Base-by-base conservation (phyloP, 2,888 invertebrate species). In the Alloscopus bannaensis region DNA sequence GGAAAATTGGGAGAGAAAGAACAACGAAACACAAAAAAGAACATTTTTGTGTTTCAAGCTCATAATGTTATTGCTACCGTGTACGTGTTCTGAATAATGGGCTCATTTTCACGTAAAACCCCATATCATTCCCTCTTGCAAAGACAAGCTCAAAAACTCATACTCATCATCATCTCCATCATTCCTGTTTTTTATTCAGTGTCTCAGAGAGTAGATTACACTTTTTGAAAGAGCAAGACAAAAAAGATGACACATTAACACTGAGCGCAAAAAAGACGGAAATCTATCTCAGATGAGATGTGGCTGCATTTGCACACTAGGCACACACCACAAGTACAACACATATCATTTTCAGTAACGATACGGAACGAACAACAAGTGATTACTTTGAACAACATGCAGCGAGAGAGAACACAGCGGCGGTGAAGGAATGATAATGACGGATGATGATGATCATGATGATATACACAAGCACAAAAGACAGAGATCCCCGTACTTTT, bases 41-140 rank as follows among this genome's bases (percentile, higher is more conserved):
- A 60, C 29, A 36, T 4, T 60, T 28, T 36, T 36, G 31, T 22
- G 20, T 16, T 59, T 40, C 62, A 26, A 36, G 22, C 28, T 29
- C 22, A 60, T 28, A 45, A n/a, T 65, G 24, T 29, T 66, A 22
- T 42, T 24, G 71, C 71, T 71, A 71, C 70, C 47, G 70, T 64
- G 64, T 47, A 72, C 73, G 73, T 65, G 73, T 65, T 42, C 55
- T 52, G 73, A 62, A 72, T 70, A 36, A 71, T 50, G 57, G 16
- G 50, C 29, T 45, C 59, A 60, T 29, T 57, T 50, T 50, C 45
- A 60, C 50, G 22, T 36, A 24, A 72, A 47, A 36, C 52, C 28
- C 59, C 45, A 64, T 18, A n/a, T n/a, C n/a, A n/a, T n/a, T n/a
- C n/a, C n/a, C n/a, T n/a, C n/a, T n/a, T n/a, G n/a, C n/a, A 64